Percentiles rank a stretch among this genome's conserved stretches.
These are phyloP conservation scores for Eupeodes corollae DNA, from an alignment of 1,140 invertebrate genomes.

Conservation along the genomic window DNA sequence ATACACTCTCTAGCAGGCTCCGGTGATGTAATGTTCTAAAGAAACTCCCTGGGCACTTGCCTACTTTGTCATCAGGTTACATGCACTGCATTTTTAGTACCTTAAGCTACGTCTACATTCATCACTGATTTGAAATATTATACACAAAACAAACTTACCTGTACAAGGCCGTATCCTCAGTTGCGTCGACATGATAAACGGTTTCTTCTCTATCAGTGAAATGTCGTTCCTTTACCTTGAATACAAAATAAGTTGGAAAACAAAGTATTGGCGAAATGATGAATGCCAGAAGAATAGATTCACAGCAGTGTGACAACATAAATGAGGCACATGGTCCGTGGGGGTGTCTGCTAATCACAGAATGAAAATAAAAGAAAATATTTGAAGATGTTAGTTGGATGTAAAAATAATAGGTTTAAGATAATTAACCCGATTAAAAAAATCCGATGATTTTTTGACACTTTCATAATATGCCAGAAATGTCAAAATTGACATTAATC, in stretches of 20 bases:
- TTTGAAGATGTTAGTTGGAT: background rate
- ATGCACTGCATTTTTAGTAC: no score
- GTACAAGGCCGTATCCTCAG: slow-evolving; percentile 47
- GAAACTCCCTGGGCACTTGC: no score
- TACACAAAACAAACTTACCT: slow-evolving; percentile 15
- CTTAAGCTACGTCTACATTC: no score
- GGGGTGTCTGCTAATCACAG: slow-evolving; percentile 45
- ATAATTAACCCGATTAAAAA: no score
- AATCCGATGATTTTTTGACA: no score
- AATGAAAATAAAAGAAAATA: slow-evolving; percentile 13
- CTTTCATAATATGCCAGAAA: no score
- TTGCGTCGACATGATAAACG: slow-evolving; percentile 56
- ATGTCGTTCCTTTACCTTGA: slow-evolving; percentile 40
- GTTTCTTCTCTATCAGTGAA: slow-evolving; percentile 34
- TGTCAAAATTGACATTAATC: no score
- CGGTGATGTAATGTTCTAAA: no score
- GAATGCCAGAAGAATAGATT: slow-evolving; percentile 62
- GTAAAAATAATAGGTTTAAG: no score
- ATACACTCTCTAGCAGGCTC: no score
- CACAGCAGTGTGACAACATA: slow-evolving; percentile 45
- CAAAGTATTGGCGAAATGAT: slow-evolving; percentile 64
- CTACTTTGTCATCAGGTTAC: no score
- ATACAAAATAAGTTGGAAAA: slow-evolving; percentile 63
- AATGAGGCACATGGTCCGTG: slow-evolving; percentile 34
- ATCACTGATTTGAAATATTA: background rate